Evolutionary conservation across 2,797 vertebrate species (phyloP).

Genomic region (Coranthus polyacanthus): DNA sequence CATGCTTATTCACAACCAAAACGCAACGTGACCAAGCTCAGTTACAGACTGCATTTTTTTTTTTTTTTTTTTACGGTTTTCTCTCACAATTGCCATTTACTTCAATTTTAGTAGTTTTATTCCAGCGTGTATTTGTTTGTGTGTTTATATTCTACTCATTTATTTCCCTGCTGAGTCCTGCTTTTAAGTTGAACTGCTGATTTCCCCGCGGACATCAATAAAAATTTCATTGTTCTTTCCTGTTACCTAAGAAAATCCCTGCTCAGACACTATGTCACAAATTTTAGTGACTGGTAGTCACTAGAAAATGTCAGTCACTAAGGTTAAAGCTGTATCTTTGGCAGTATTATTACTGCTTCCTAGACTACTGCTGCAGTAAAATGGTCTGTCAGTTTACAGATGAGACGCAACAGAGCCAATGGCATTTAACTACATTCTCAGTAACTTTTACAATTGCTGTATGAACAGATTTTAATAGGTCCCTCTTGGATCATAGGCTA

Average conservation of each 20-base stretch:
- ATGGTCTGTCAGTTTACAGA: constrained; percentile 72
- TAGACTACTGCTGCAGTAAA: constrained; percentile 61
- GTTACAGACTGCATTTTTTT: not conserved
- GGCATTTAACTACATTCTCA: constrained; percentile 77
- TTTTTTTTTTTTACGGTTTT: constrained; percentile 5
- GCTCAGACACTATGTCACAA: constrained; percentile 39
- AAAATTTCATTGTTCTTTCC: constrained; percentile 25
- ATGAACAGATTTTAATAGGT: constrained; percentile 80
- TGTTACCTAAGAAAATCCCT: constrained; percentile 32
- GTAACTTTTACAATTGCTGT: constrained; percentile 77
- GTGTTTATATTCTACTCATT: constrained; percentile 9
- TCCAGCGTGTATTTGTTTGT: constrained; percentile 28
- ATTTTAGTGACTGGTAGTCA: constrained; percentile 43
- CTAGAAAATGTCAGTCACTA: constrained; percentile 63
- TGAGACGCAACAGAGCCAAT: constrained; percentile 74
- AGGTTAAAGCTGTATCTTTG: constrained; percentile 59
- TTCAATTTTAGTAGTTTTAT: not conserved
- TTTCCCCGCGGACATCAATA: constrained; percentile 50
- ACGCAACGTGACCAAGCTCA: constrained; percentile 21
- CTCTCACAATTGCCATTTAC: constrained; percentile 19
- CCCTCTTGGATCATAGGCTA: constrained; percentile 76
- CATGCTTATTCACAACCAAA: constrained; percentile 25
- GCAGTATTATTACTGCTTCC: constrained; percentile 58
- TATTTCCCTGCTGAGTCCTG: constrained; percentile 18
- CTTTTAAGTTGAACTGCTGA: constrained; percentile 15